Evolutionary conservation across 1,140 invertebrate genomes (phyloP).

Genomic region (Drosophila punjabiensis): DNA sequence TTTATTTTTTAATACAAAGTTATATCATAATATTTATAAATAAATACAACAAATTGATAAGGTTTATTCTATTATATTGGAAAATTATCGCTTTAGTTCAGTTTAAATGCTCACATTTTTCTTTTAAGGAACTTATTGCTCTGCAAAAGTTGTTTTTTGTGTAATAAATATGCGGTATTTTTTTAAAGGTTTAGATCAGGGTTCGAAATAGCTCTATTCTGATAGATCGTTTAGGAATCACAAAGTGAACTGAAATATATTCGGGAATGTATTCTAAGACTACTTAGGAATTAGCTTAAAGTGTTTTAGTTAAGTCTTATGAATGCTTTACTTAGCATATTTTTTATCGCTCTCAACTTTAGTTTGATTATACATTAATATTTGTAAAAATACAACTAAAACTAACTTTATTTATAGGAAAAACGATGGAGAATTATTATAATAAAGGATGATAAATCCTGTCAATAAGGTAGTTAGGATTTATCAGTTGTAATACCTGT

Average conservation of each 20-base stretch:
- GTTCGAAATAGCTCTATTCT: background rate
- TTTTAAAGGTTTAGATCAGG: background rate
- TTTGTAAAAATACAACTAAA: background rate
- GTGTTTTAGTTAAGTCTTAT: background rate
- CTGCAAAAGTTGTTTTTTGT: background rate
- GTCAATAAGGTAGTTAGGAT: too few species aligned
- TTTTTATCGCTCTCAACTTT: background rate
- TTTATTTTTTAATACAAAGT: slow-evolving; percentile 37
- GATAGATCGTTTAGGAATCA: background rate
- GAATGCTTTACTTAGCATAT: background rate
- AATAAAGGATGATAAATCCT: too few species aligned
- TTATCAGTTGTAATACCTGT: too few species aligned
- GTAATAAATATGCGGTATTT: background rate
- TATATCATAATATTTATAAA: slow-evolving; percentile 48
- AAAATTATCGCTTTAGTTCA: slow-evolving; percentile 8
- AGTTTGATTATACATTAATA: background rate
- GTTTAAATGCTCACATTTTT: background rate
- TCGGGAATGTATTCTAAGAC: background rate
- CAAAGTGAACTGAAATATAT: background rate
- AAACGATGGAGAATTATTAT: too few species aligned
- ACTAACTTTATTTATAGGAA: too few species aligned
- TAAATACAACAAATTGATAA: slow-evolving; percentile 21
- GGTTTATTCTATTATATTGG: background rate
- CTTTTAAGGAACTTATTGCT: background rate
- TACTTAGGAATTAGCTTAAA: background rate